Evolutionary conservation across 1,140 invertebrate species (phyloP), one percentile per base, ranked within the genome.

Genomic region (Diorhabda elongata): DNA sequence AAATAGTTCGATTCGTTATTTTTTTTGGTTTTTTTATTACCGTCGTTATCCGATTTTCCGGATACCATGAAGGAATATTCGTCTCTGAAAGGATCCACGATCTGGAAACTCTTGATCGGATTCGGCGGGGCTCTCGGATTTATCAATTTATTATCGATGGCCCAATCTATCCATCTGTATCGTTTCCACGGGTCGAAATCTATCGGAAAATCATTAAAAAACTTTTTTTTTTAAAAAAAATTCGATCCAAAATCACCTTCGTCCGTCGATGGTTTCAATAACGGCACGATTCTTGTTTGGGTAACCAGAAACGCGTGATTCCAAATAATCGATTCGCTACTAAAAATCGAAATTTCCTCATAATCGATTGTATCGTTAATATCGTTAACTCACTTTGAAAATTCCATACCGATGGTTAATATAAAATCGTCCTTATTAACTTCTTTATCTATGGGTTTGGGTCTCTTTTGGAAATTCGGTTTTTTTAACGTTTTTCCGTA

Each of bases 131-230:
- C 63, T 26, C 26, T 26, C 3, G 63, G 47, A 41, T 43, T n/a
- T 41, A 64, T 9, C 2, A 64, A 26, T 56, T 64, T 26, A 6
- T 56, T 56, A 5, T 64, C 26, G 2, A 64, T 73, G 0, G 82
- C 81, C 82, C 82, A 84, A 11, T 78, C 71, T 44, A 83, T 43
- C 78, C 81, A 84, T 2, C 82, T 79, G 69, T 78, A 77, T 7
- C 62, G 71, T 69, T 74, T 69, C 72, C 72, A 75, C 3, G 44
- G 58, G 42, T 66, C 65, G 4, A 69, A 58, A 44, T 74, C 72
- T 75, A 66, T 26, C 26, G 26, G 26, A 26, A 52, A 52, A 52
- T 52, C 6, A 52, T 8, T 52, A 52, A 4, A 4, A 52, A 6
- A 52, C 47, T 52, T 6, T 52, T 52, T 8, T 2, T 52, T 52